Percentiles rank a stretch among this genome's conserved stretches.
Conservation (phyloP, 2,888 invertebrate genomes). For the Thyatira batis region DNA sequence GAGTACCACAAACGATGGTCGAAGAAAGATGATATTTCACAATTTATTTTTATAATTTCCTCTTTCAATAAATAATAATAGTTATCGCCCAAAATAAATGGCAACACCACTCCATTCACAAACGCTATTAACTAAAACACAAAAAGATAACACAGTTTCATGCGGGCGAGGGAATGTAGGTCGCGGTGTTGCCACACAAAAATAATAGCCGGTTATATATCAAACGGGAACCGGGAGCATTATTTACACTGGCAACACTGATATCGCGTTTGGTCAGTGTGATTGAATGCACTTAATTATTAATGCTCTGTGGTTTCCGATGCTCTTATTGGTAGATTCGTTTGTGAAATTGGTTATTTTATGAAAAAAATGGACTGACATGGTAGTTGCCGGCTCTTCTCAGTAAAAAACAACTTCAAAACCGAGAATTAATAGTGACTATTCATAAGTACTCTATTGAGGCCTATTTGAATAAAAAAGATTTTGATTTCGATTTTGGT, state of each 20-base stretch:
- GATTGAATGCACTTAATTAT: background rate
- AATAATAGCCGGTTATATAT: slow-evolving; percentile 4
- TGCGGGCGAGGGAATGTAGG: background rate
- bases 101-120: background rate
- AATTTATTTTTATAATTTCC: too few relatives aligned
- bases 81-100: background rate
- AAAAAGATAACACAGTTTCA: background rate
- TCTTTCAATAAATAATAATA: too few relatives aligned
- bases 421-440: too few relatives aligned
- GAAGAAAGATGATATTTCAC: too few relatives aligned
- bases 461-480: too few relatives aligned
- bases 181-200: slow-evolving; percentile 2
- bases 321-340: background rate
- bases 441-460: too few relatives aligned
- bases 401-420: too few relatives aligned
- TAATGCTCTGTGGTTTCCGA: background rate
- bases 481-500: too few relatives aligned
- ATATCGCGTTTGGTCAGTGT: slow-evolving; percentile 1
- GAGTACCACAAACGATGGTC: too few relatives aligned
- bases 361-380: too few relatives aligned
- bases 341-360: background rate
- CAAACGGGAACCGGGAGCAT: slow-evolving; percentile 2
- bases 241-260: slow-evolving; percentile 9
- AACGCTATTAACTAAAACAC: background rate
- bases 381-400: too few relatives aligned